A percentile compares a stretch with the other conserved stretches of the same genome.
Conservation (phyloP, 1,140 invertebrate species). For the Drosophila trapezifrons region DNA sequence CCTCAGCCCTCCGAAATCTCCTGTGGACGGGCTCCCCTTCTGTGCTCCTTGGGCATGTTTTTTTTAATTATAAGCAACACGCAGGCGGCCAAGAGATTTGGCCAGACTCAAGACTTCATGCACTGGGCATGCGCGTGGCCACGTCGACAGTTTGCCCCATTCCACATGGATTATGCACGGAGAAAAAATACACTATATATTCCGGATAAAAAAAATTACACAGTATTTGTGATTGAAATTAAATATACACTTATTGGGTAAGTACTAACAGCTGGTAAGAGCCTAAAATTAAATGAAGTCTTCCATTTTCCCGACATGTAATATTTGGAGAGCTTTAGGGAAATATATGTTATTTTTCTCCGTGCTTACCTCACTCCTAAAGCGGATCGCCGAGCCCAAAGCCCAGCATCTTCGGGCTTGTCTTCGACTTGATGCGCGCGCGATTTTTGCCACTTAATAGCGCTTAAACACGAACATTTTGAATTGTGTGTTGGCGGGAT, state of each 20-base stretch:
- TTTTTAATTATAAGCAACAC: slow-evolving; percentile 83
- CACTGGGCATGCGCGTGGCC: slow-evolving; percentile 76
- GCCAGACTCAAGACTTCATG: slow-evolving; percentile 38
- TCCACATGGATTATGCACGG: slow-evolving; percentile 6
- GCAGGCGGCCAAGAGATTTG: slow-evolving; percentile 66
- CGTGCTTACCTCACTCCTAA: slow-evolving; percentile 13
- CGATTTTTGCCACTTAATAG: slow-evolving; percentile 84
- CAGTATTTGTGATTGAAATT: too few species aligned
- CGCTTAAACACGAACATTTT: slow-evolving; percentile 84
- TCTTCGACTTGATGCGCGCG: slow-evolving; percentile 67
- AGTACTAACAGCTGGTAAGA: too few species aligned
- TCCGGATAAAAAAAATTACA: too few species aligned
- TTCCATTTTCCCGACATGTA: too few species aligned
- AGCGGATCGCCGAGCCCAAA: slow-evolving; percentile 11
- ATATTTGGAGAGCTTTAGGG: too few species aligned
- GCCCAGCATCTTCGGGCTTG: slow-evolving; percentile 24
- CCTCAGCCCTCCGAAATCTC: neutral
- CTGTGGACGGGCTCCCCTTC: neutral
- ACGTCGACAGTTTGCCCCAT: slow-evolving; percentile 40
- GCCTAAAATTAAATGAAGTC: too few species aligned
- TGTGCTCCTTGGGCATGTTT: slow-evolving; percentile 66
- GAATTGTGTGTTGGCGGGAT: slow-evolving; percentile 63
- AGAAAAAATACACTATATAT: neutral
- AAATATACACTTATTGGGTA: too few species aligned
- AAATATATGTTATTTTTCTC: neutral